Evolutionary conservation across 2,113 vertebrate genomes (phyloP).

Genomic region (Dascyllus trimaculatus): DNA sequence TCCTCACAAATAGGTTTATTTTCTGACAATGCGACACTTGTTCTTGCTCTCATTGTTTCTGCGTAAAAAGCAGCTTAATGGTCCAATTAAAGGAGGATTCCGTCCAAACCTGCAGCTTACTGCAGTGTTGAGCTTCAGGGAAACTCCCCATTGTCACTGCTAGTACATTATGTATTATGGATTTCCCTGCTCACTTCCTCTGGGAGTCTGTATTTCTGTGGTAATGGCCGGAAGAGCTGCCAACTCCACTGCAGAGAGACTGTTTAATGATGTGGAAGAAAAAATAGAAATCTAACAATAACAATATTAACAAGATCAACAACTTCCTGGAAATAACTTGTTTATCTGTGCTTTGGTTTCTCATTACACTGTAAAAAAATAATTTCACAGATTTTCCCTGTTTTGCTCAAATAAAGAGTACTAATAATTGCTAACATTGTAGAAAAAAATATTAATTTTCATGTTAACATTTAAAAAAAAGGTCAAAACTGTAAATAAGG

Average conservation of each 20-base stretch:
- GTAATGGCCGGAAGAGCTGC: background rate
- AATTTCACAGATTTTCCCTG: no score
- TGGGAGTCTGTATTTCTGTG: constrained; percentile 29
- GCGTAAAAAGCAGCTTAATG: background rate
- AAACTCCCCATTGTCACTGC: constrained; percentile 48
- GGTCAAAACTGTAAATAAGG: no score
- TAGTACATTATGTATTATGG: constrained; percentile 40
- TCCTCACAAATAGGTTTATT: constrained; percentile 27
- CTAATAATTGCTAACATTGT: no score
- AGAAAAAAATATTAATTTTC: no score
- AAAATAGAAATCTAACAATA: background rate
- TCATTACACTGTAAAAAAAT: no score
- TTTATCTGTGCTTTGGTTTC: no score
- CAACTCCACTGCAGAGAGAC: constrained; percentile 21
- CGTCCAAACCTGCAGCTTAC: background rate
- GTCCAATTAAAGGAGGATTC: background rate
- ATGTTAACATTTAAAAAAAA: no score
- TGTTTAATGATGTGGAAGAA: constrained; percentile 7
- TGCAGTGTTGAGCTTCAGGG: constrained; percentile 19
- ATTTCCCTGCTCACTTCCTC: constrained; percentile 50
- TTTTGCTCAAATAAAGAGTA: no score
- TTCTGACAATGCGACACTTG: constrained; percentile 54
- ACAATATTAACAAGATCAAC: background rate
- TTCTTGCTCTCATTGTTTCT: constrained; percentile 3
- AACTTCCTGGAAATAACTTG: background rate